Conservation (phyloP, 1,140 invertebrate genomes). For the Drosophila watanabei region DNA sequence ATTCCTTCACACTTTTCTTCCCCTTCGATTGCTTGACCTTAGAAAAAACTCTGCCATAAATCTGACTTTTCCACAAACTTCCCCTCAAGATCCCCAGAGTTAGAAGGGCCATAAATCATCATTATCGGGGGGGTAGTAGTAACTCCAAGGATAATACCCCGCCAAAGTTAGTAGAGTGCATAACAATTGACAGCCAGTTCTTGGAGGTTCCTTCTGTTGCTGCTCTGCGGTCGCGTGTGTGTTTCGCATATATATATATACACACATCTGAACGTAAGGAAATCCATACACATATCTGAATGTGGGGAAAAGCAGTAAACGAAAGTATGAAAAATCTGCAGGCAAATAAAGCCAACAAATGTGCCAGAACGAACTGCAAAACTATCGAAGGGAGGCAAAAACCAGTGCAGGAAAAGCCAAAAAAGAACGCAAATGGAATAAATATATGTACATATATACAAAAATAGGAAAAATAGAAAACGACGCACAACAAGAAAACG, state of each 20-base stretch:
- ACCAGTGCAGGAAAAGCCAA: constrained; percentile 38
- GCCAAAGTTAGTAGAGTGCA: constrained; percentile 54
- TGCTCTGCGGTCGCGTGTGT: constrained; percentile 43
- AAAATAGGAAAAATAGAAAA: constrained; percentile 7
- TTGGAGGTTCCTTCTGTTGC: constrained; percentile 26
- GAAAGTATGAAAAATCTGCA: constrained; percentile 52
- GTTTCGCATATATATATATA: constrained; percentile 11
- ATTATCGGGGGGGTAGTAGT: constrained; percentile 31
- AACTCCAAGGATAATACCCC: constrained; percentile 53
- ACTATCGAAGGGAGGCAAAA: constrained; percentile 32
- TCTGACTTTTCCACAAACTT: constrained; percentile 2
- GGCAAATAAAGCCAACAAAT: constrained; percentile 73
- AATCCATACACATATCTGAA: constrained; percentile 7
- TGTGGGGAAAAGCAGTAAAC: constrained; percentile 19
- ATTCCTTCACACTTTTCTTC: background rate
- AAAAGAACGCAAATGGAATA: constrained; percentile 46
- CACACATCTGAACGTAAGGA: too few species aligned
- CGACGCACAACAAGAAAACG: constrained; percentile 34
- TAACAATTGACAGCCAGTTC: constrained; percentile 54
- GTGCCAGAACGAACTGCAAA: constrained; percentile 64
- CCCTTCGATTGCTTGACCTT: background rate
- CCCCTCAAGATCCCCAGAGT: constrained; percentile 21
- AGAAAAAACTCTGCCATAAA: constrained; percentile 8
- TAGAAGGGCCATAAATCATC: constrained; percentile 42
- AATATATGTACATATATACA: constrained; percentile 2